These are phyloP conservation scores for Elgaria multicarinata DNA, from an alignment of 2,113 vertebrate genomes.

Conservation along the genomic window DNA sequence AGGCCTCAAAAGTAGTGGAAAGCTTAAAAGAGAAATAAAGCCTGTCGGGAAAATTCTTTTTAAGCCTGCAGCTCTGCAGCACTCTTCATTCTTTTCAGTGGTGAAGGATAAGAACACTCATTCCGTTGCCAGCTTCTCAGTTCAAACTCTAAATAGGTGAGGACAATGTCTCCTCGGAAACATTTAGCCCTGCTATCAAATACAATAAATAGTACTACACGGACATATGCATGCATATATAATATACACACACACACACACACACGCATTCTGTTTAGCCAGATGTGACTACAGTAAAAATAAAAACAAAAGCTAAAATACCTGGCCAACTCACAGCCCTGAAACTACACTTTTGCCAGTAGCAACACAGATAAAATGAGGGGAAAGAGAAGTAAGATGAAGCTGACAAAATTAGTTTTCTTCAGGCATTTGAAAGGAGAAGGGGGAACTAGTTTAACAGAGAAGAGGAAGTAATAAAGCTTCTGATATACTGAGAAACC, in stretches of 20 bases:
- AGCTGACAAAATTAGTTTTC: not conserved
- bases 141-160: slow-evolving; percentile 43
- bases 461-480: not conserved
- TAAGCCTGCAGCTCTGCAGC: slow-evolving; percentile 24
- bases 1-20: slow-evolving; percentile 63
- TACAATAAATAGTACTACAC: slow-evolving; percentile 46
- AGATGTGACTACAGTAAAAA: not conserved
- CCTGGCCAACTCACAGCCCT: not conserved
- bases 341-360: not conserved
- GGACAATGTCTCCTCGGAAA: slow-evolving; percentile 21
- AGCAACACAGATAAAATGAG: not conserved
- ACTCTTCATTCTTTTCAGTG: not conserved
- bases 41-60: slow-evolving; percentile 41
- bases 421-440: not conserved
- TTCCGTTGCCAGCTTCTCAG: slow-evolving; percentile 48
- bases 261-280: slow-evolving; percentile 37
- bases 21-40: not conserved
- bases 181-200: slow-evolving; percentile 26
- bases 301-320: not conserved
- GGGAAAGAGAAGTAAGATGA: not conserved
- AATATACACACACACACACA: no score
- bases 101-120: not conserved
- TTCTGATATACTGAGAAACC: not conserved
- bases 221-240: no score
- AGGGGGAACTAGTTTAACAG: not conserved